Base-by-base conservation (phyloP, 2,797 vertebrate species). In the Apodemus agrarius region DNA sequence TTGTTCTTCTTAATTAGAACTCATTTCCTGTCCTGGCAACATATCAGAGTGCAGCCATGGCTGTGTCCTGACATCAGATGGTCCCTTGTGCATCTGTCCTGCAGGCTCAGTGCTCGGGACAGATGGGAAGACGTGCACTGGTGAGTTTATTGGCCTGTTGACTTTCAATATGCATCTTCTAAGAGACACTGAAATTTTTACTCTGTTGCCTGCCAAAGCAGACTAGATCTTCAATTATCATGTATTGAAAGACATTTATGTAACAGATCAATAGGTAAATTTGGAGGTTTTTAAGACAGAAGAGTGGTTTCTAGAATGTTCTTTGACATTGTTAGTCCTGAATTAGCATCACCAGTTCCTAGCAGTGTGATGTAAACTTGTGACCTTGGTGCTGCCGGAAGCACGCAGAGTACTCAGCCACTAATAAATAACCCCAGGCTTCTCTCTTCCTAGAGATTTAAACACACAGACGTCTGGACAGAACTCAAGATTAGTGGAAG, bases 81-180 rank as follows among this genome's bases (percentile, higher is more conserved):
- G 99, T 0, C 98, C 98, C 24, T 16, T 98, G 61, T 99, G 99
- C 96, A 98, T 99, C 97, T 99, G 99, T 98, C 99, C 99, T 1
- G 98, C 99, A 95, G 99, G 99, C 75, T 99, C 99, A 4, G 17
- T 98, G 12, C 99, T 99, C 26, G 97, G 98, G 97, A 97, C 90
- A 13, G 99, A 99, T 97, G 99, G 99, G 96, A 99, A 98, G 97
- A 94, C 98, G 14, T 99, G 99, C 92, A 99, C 99, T 0, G 99
- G 99, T 99, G 98, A 40, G 98, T 75, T 90, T 85, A 69, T 84
- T 76, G 63, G 94, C 12, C 1, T 85, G 12, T 69, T 96, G 24
- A 11, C 76, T 94, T 78, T 93, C 92, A 82, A 59, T 13, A 63
- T 13, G 65, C 52, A 24, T 83, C 96, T 88, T 63, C 81, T 93